A percentile compares a stretch with the other conserved stretches of the same genome.
Conservation (phyloP, 2,797 vertebrate species). For the Chelmon rostratus region DNA sequence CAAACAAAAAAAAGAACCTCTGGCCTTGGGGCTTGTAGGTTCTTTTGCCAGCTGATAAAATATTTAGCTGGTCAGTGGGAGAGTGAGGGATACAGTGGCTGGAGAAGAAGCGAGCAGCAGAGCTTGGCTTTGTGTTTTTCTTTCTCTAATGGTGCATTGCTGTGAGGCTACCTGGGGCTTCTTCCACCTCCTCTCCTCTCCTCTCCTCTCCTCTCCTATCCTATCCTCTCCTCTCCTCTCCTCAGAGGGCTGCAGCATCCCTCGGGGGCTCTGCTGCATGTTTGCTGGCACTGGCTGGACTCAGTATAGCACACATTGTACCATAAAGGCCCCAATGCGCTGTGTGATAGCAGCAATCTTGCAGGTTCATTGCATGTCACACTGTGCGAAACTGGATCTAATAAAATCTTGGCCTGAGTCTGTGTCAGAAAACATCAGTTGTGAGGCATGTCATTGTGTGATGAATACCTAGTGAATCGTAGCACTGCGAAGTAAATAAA, state of each 20-base stretch:
- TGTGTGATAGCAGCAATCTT: conserved; percentile 25
- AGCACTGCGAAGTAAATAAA: neutral
- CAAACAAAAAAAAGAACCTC: conserved; percentile 70
- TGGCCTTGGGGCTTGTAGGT: conserved; percentile 73
- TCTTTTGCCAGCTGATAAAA: conserved; percentile 84
- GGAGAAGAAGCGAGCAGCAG: conserved; percentile 64
- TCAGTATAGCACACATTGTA: conserved; percentile 26
- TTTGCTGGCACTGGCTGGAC: conserved; percentile 59
- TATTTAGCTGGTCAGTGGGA: conserved; percentile 82
- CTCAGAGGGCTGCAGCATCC: conserved; percentile 61
- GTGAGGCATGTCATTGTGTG: neutral
- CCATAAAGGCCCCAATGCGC: conserved; percentile 18
- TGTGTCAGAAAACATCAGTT: conserved; percentile 12
- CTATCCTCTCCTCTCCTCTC: conserved; percentile 23
- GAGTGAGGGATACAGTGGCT: conserved; percentile 63
- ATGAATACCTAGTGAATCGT: conserved; percentile 1
- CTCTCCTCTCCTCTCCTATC: conserved; percentile 20
- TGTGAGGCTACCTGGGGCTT: conserved; percentile 78
- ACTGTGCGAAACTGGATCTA: conserved; percentile 29
- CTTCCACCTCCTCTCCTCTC: conserved; percentile 50
- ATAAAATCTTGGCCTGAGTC: conserved; percentile 22
- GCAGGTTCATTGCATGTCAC: conserved; percentile 27
- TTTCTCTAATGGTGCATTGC: conserved; percentile 76
- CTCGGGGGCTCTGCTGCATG: conserved; percentile 47
- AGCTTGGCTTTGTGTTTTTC: conserved; percentile 69